Base-by-base conservation (phyloP, 1,140 invertebrate genomes). In the Theocolax elegans region DNA sequence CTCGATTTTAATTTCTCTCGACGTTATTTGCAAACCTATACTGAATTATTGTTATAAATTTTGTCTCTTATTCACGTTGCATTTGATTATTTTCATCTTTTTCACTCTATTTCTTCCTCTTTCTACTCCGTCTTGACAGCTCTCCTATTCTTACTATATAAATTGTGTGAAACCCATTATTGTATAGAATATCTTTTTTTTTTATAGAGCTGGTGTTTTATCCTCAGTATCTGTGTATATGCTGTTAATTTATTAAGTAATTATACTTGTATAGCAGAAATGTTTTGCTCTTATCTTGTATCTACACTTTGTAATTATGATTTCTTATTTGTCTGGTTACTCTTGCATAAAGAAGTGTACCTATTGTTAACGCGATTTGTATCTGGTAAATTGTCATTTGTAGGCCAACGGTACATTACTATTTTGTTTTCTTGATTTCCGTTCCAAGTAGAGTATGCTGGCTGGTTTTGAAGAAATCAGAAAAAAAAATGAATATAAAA, bases 131-230 rank as follows among this genome's bases (percentile, higher is more conserved):
- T 21, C 12, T 21, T 51, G 27, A 13, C 49, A 31, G 9, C 21
- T 53, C n/a, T 58, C 40, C 13, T 31, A 31, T 59, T 25, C 48
- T 9, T 19, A 48, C 48, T 31, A 48, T 48, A 54, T 60, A 66
- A 29, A 46, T 23, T 60, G 25, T 67, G 15, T 42, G 27, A 17
- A 51, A 60, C 17, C 53, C 48, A 12, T 59, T 56, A 42, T 68
- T 60, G 17, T 31, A 49, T 4, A 60, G 7, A 21, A 3, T 13
- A 68, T 46, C 51, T 75, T 74, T 75, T 51, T 56, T 69, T 75
- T 69, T 75, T 25, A 44, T 79, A 74, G 72, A 81, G 74, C 79
- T 77, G 79, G 76, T 82, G 79, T 80, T 79, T 75, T 76, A 75
- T 75, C 75, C 75, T 76, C 74, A 53, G 67, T 72, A 64, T 17